Percentiles rank a stretch among this genome's conserved stretches.
Evolutionary conservation across 2,888 invertebrate genomes (phyloP).

Genomic region (Cabera pusaria): DNA sequence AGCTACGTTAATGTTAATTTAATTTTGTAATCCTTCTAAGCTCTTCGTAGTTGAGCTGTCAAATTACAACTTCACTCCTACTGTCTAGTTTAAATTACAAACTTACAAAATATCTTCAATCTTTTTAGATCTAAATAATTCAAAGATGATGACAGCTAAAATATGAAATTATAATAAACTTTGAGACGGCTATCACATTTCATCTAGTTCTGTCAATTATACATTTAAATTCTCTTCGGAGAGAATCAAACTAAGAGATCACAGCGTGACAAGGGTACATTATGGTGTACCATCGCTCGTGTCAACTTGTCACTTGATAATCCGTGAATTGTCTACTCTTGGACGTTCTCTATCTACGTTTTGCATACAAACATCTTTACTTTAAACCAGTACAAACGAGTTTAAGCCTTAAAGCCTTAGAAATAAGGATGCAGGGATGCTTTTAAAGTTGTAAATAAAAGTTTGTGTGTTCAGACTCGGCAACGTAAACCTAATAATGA

Average conservation of each 20-base stretch:
- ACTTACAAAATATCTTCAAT: too few species aligned
- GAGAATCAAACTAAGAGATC: conserved; percentile 20
- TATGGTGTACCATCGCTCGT: conserved; percentile 11
- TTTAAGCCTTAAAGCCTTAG: conserved; percentile 7
- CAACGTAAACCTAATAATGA: conserved; percentile 25
- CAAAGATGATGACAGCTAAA: too few species aligned
- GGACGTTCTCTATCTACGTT: conserved; percentile 16
- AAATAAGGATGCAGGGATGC: too few species aligned
- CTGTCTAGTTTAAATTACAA: too few species aligned
- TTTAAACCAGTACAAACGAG: conserved; percentile 1
- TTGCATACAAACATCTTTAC: conserved; percentile 8
- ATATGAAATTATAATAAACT: too few species aligned
- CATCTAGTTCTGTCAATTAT: conserved; percentile 3
- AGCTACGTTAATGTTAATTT: too few species aligned
- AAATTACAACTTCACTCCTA: too few species aligned
- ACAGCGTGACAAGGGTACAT: conserved; percentile 27
- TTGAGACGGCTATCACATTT: conserved; percentile 3
- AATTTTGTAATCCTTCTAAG: too few species aligned
- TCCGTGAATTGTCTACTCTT: conserved; percentile 29
- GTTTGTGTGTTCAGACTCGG: conserved; percentile 9
- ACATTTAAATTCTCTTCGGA: conserved; percentile 11
- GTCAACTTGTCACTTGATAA: conserved; percentile 34
- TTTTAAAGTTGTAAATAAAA: conserved; percentile 1
- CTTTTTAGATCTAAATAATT: too few species aligned
- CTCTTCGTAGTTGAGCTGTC: too few species aligned